Evolutionary conservation across 1,140 invertebrate species (phyloP), one percentile per base, ranked within the genome.

Genomic region (Archivesica marissinica): DNA sequence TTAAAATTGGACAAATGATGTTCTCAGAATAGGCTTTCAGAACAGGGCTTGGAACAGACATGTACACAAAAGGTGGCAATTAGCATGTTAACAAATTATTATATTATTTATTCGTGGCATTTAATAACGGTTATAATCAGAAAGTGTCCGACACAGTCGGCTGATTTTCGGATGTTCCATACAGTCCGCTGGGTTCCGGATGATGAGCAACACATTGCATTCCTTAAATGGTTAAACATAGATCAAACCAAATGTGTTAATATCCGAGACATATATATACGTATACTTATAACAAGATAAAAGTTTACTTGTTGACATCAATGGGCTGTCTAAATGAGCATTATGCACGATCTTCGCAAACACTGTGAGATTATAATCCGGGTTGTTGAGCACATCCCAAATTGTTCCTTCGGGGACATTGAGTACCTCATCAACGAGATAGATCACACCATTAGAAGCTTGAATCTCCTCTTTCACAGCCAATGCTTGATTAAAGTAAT

Each of bases 381-480:
- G 72, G 41, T 86, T 88, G 59, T 80, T 44, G 20, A 87, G 23
- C 7, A 88, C 75, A 2, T 72, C 25, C 78, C 80, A 77, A 41
- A 90, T 86, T 1, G 88, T 88, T 13, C 86, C 87, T 50, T 90
- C 89, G 7, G 89, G 89, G 0, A 86, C 84, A 66, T 88, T 86
- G 23, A 90, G 70, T 0, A 90, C 86, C 23, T 76, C 79, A 39
- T 90, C 86, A 59, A 90, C 78, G 0, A 89, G 50, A 56, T 86
- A 86, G 39, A 88, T 66, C 4, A 88, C 84, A 7, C 75, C 88
- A 44, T 86, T 86, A n/a, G 54, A 59, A 9, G 88, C 86, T 44
- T 88, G 87, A 23, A 85, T 33, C 50, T 90, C 89, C 7, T 44
- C 50, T 30, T 56, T 66, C 13, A 87, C 66, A 28, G 77, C 87